A percentile compares a stretch with the other conserved stretches of the same genome.
These are phyloP conservation scores for Crotalus helleri DNA, from an alignment of 2,113 vertebrate genomes.

Conservation along the genomic window DNA sequence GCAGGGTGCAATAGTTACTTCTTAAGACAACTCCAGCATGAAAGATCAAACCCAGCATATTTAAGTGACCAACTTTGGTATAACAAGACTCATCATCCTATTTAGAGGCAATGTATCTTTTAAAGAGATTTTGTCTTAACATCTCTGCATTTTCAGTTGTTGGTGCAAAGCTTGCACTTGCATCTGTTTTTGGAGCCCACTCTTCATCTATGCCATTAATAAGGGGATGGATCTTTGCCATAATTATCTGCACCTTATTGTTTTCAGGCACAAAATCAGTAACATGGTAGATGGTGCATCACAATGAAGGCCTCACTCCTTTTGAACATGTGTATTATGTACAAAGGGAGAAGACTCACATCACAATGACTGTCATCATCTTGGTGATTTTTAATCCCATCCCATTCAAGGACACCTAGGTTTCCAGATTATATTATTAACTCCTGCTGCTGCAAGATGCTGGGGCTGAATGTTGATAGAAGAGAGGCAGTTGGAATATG, in stretches of 20 bases:
- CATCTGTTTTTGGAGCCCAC: background rate
- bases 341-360: background rate
- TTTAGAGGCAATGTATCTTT: background rate
- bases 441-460: background rate
- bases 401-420: background rate
- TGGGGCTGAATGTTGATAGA: background rate
- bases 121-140: background rate
- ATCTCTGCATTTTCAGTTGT: background rate
- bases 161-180: background rate
- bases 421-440: background rate
- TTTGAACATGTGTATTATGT: background rate
- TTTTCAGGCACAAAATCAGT: background rate
- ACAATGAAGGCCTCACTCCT: background rate
- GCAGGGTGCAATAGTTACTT: background rate
- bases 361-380: background rate
- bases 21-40: background rate
- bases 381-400: background rate
- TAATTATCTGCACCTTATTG: background rate
- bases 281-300: background rate
- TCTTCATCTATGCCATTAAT: background rate
- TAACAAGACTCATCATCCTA: background rate
- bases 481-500: background rate
- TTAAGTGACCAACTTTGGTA: background rate
- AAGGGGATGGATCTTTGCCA: background rate
- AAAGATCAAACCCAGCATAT: background rate